These are phyloP conservation scores for Bradypodion pumilum DNA, from an alignment of 2,797 vertebrate species.

Conservation along the genomic window DNA sequence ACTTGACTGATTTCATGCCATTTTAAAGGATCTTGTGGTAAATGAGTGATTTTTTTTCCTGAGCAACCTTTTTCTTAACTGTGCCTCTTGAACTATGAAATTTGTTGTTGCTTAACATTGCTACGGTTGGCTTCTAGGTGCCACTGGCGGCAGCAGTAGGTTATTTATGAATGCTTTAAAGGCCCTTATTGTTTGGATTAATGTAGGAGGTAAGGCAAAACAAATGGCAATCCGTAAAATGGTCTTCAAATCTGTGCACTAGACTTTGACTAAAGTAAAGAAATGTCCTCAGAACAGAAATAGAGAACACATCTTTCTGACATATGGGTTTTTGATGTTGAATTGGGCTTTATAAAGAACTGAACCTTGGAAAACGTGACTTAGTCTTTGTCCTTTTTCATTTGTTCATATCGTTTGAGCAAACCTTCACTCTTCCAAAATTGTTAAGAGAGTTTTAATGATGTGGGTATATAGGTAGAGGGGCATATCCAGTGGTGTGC, in stretches of 20 bases:
- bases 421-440: neutral
- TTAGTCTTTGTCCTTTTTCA: neutral
- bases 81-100: slow-evolving; percentile 84
- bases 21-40: slow-evolving; percentile 83
- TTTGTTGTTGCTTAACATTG: slow-evolving; percentile 81
- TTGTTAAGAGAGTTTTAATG: too few relatives aligned
- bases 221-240: slow-evolving; percentile 76
- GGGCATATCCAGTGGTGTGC: too few relatives aligned
- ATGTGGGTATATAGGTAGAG: too few relatives aligned
- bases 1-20: slow-evolving; percentile 83
- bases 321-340: neutral
- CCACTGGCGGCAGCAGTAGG: slow-evolving; percentile 78
- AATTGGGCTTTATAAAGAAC: neutral
- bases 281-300: slow-evolving; percentile 48
- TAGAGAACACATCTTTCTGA: slow-evolving; percentile 41
- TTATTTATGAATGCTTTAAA: slow-evolving; percentile 83
- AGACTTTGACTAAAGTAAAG: slow-evolving; percentile 56
- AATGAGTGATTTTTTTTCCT: slow-evolving; percentile 73
- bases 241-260: slow-evolving; percentile 65
- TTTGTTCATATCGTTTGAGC: neutral
- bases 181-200: slow-evolving; percentile 81
- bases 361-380: neutral
- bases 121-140: slow-evolving; percentile 73
- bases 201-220: slow-evolving; percentile 76
- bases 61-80: slow-evolving; percentile 81